Evolutionary conservation across 2,888 invertebrate species (phyloP).

Genomic region (Harpagoxenus sublaevis): DNA sequence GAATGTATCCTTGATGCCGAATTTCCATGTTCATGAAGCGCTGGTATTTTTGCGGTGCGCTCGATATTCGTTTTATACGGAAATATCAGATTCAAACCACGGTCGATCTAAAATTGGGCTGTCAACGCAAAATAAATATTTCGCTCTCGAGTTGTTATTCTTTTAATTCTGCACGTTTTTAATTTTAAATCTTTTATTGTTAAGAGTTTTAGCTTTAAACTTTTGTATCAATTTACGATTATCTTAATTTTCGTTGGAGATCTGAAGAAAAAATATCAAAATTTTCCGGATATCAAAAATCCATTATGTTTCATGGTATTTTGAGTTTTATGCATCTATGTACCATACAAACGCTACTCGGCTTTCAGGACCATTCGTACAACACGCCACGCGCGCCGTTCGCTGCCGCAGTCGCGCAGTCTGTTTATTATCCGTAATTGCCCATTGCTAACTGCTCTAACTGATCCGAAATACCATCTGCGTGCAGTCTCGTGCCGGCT

Average conservation of each 20-base stretch:
- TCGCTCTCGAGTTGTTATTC: not conserved
- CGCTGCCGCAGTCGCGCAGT: conserved; percentile 53
- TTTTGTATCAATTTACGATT: not conserved
- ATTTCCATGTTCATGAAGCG: conserved; percentile 21
- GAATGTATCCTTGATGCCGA: not conserved
- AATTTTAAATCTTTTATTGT: not conserved
- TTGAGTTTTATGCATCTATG: conserved; percentile 26
- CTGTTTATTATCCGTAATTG: conserved; percentile 78
- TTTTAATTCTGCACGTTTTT: not conserved
- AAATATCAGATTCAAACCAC: conserved; percentile 23
- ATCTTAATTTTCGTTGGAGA: not conserved
- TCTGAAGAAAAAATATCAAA: not conserved
- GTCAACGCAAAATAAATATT: conserved; percentile 17
- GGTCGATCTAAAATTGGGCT: not conserved
- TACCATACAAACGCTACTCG: not conserved
- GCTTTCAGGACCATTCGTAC: conserved; percentile 25
- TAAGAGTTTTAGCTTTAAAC: not conserved
- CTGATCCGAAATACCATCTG: conserved; percentile 78
- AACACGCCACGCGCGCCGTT: conserved; percentile 42
- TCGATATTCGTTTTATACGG: conserved; percentile 19
- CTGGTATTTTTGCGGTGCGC: not conserved
- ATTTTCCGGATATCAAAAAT: not conserved
- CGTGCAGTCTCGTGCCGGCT: conserved; percentile 74
- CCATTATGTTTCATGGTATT: conserved; percentile 1
- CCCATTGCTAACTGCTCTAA: conserved; percentile 70